Evolutionary conservation across 2,888 invertebrate species (phyloP).

Genomic region (Portevinia maculata): DNA sequence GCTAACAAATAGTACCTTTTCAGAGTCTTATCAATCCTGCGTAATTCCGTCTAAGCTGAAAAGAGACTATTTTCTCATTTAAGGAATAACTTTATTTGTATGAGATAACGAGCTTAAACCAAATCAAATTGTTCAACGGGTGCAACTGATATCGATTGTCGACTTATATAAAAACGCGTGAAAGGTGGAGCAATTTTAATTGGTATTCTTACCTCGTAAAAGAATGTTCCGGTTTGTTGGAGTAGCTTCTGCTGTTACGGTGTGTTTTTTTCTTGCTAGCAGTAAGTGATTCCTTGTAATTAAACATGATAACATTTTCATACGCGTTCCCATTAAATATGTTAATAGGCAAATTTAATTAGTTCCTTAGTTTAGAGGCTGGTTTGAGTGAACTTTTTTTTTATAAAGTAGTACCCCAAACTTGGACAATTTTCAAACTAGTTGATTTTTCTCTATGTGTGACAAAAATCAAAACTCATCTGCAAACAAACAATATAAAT

Average conservation of each 20-base stretch:
- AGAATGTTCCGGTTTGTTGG: constrained; percentile 46
- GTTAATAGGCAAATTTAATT: background rate
- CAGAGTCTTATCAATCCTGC: constrained; percentile 40
- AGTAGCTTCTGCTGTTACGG: constrained; percentile 10
- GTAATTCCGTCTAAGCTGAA: constrained; percentile 8
- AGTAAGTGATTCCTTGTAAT: constrained; percentile 36
- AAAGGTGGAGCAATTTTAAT: constrained; percentile 29
- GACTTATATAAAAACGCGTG: constrained; percentile 42
- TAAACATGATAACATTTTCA: background rate
- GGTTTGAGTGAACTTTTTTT: background rate
- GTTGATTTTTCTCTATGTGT: no score
- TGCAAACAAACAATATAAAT: no score
- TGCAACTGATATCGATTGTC: constrained; percentile 13
- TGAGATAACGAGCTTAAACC: constrained; percentile 52
- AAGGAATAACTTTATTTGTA: background rate
- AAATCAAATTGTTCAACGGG: constrained; percentile 13
- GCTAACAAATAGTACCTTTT: background rate
- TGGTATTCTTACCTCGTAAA: constrained; percentile 17
- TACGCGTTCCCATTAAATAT: no score
- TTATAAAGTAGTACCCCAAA: no score
- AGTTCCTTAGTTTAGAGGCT: background rate
- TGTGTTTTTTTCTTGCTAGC: constrained; percentile 29
- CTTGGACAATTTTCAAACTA: no score
- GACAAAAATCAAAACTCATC: no score
- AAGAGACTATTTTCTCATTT: constrained; percentile 2